Evolutionary conservation across 2,888 invertebrate species (phyloP), one percentile per base, ranked within the genome.

Genomic region (Sesia bembeciformis): DNA sequence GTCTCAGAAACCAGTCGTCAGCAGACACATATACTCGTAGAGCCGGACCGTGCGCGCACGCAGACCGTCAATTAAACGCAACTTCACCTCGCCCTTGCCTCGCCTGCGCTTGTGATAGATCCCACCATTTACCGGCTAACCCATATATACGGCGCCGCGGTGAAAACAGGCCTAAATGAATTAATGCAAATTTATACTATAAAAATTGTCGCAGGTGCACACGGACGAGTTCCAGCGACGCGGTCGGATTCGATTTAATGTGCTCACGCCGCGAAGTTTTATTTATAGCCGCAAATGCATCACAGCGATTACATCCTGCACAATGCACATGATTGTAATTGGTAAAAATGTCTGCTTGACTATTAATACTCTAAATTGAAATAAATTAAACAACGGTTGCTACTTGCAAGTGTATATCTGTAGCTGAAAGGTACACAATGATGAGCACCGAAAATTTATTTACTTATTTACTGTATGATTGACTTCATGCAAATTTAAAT

Each of bases 141-240:
- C 89, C 83, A 88, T 88, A 87, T 88, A 87, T 82, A 81, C 81
- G 69, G 65, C 50, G 55, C 58, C 66, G 74, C 78, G 76, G 74
- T 84, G 80, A 80, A 84, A 87, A 88, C 86, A 86, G 86, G 84
- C 84, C 81, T 82, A 87, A 87, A 87, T 87, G 86, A 87, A 87
- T 89, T 87, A 86, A 89, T 88, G 88, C 83, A 86, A 89, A 89
- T 88, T 81, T 88, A 89, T 88, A 87, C 89, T 83, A 86, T 89
- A 88, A 88, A 89, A 89, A 88, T 86, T 88, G 88, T 89, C 87
- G 88, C 89, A 89, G 89, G 89, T 89, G 89, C 85, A 73, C 65
- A 58, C 65, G 72, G 87, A 87, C 89, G 78, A 80, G 88, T 89
- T 88, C 80, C 83, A 84, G 71, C 78, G 39, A 50, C 56, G 78